phyloP scores from a whole-genome alignment of 2,797 vertebrate genomes.

The Falco naumanni region DNA sequence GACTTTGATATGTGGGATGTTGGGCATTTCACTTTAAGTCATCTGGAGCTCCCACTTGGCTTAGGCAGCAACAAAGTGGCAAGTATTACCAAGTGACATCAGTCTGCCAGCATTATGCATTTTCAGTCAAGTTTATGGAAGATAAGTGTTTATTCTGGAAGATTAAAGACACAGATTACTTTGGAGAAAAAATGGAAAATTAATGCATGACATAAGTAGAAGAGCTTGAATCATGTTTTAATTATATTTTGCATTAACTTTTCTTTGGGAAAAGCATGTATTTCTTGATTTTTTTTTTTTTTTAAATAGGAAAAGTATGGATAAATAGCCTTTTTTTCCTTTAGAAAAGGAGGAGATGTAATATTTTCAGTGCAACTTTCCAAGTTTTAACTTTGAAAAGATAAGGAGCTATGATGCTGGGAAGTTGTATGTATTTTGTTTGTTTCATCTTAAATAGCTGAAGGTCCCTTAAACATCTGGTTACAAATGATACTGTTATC shows the following conservation, averaged over 20 bases:
- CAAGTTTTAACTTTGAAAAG: background rate
- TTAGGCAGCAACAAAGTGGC: background rate
- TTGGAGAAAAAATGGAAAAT: background rate
- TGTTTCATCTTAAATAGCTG: background rate
- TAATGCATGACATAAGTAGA: background rate
- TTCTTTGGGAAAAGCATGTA: background rate
- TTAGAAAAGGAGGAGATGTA: background rate
- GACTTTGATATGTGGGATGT: fast-evolving
- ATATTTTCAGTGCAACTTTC: background rate
- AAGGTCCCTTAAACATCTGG: background rate
- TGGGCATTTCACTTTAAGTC: background rate
- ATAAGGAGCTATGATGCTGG: background rate
- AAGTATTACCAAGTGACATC: background rate
- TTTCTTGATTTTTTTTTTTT: background rate
- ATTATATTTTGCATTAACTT: background rate
- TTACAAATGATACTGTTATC: background rate
- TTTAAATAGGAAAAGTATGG: background rate
- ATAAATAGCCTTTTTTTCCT: background rate
- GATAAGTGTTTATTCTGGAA: background rate
- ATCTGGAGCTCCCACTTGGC: background rate
- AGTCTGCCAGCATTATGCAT: background rate
- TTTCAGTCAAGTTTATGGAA: background rate
- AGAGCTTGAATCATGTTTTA: background rate
- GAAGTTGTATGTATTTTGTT: background rate
- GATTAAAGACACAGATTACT: background rate